A percentile compares a stretch with the other conserved stretches of the same genome.
These are phyloP conservation scores for Cheilosia grossa DNA, from an alignment of 2,888 invertebrate species.

Conservation along the genomic window DNA sequence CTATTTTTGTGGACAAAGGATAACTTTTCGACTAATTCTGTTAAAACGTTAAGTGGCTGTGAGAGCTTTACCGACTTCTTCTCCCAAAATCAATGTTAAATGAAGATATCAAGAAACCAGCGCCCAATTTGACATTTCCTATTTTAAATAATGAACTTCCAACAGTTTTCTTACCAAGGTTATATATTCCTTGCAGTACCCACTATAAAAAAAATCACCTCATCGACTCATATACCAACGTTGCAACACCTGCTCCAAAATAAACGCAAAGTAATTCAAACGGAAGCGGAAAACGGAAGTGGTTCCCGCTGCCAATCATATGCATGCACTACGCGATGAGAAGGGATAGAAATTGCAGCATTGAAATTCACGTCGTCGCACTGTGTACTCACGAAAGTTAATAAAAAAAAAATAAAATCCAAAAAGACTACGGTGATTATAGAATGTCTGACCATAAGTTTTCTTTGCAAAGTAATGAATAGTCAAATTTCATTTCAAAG, in stretches of 20 bases:
- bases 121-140: background rate
- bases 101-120: too few species aligned
- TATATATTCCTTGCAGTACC: background rate
- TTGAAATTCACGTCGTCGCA: slow-evolving; percentile 50
- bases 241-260: slow-evolving; percentile 49
- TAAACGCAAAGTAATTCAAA: slow-evolving; percentile 50
- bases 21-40: too few species aligned
- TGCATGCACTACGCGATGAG: slow-evolving; percentile 24
- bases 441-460: slow-evolving; percentile 39
- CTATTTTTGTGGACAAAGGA: too few species aligned
- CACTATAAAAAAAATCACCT: background rate
- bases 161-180: slow-evolving; percentile 30
- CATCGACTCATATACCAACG: background rate
- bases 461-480: slow-evolving; percentile 44
- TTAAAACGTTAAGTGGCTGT: too few species aligned
- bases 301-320: slow-evolving; percentile 52
- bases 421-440: background rate
- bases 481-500: slow-evolving; percentile 31
- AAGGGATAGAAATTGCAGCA: slow-evolving; percentile 25
- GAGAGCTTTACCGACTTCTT: too few species aligned
- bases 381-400: slow-evolving; percentile 14
- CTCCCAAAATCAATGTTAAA: too few species aligned
- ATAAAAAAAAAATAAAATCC: slow-evolving; percentile 28
- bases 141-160: slow-evolving; percentile 3
- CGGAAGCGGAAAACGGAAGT: slow-evolving; percentile 65